Evolutionary conservation across 2,113 vertebrate species (phyloP).

Genomic region (Spea multiplicata): DNA sequence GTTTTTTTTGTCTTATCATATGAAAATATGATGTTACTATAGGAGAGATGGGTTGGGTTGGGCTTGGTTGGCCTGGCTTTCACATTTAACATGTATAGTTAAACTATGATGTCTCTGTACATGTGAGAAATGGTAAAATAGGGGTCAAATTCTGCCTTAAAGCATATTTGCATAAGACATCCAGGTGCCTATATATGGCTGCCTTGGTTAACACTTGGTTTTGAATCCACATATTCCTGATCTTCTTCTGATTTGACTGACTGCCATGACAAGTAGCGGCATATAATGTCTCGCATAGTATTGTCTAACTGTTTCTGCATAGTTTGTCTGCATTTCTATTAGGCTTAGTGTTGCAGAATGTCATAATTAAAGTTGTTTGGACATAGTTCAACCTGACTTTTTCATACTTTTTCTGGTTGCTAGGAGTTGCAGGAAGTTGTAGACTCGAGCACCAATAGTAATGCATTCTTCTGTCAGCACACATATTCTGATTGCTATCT

Average conservation of each 20-base stretch:
- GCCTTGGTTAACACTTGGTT: neutral
- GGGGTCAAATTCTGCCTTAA: too few species aligned
- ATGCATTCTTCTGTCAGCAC: conserved; percentile 52
- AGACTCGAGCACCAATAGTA: conserved; percentile 50
- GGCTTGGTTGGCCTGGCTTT: too few species aligned
- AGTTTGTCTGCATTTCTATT: conserved; percentile 1
- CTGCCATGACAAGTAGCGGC: neutral
- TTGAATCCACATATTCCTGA: neutral
- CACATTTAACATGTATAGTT: too few species aligned
- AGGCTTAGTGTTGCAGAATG: neutral
- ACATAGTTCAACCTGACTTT: conserved; percentile 35
- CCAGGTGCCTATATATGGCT: too few species aligned
- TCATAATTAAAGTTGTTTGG: conserved; percentile 22
- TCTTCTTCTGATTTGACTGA: neutral
- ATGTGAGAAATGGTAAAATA: too few species aligned
- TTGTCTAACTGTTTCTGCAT: conserved; percentile 2
- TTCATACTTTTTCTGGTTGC: conserved; percentile 25
- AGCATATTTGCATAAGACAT: too few species aligned
- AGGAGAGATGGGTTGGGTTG: too few species aligned
- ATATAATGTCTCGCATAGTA: conserved; percentile 1
- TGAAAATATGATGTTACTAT: too few species aligned
- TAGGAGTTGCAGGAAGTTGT: conserved; percentile 51
- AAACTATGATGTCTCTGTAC: too few species aligned
- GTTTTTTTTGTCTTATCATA: too few species aligned
- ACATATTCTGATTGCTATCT: conserved; percentile 57